phyloP scores from a whole-genome alignment of 2,888 invertebrate genomes.

The Gastracanthus pulcherrimus region DNA sequence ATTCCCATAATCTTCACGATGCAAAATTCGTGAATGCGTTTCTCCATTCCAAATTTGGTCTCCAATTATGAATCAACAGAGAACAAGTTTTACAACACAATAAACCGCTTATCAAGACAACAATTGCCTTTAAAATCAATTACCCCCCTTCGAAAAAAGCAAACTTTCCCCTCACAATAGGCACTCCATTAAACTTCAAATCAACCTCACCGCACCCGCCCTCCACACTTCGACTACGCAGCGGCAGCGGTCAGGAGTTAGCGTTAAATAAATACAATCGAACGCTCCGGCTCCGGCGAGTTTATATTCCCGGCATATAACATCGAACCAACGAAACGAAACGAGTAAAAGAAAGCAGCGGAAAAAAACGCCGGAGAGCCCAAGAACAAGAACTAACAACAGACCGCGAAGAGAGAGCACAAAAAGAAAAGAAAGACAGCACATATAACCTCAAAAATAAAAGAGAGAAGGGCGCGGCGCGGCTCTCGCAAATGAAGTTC shows the following conservation, averaged over 20 bases:
- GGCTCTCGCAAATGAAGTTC: conserved; percentile 43
- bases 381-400: conserved; percentile 1
- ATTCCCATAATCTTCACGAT: too few relatives aligned
- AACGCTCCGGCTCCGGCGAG: conserved; percentile 44
- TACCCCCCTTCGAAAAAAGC: conserved; percentile 10
- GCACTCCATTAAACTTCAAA: conserved; percentile 52
- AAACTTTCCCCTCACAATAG: conserved; percentile 38
- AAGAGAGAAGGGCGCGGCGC: not conserved
- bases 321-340: too few relatives aligned
- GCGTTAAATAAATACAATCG: conserved; percentile 67
- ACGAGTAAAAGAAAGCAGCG: not conserved
- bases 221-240: not conserved
- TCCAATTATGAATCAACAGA: too few relatives aligned
- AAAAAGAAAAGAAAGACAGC: not conserved
- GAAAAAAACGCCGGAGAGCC: not conserved
- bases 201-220: conserved; percentile 25
- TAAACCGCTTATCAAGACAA: conserved; percentile 2
- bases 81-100: not conserved
- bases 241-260: conserved; percentile 55
- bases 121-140: conserved; percentile 29
- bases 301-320: conserved; percentile 53
- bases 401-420: not conserved
- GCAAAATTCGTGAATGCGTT: too few relatives aligned
- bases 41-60: too few relatives aligned
- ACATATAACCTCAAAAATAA: not conserved